A percentile compares a stretch with the other conserved stretches of the same genome.
Evolutionary conservation across 2,888 invertebrate species (phyloP).

Genomic region (Pterostichus niger): DNA sequence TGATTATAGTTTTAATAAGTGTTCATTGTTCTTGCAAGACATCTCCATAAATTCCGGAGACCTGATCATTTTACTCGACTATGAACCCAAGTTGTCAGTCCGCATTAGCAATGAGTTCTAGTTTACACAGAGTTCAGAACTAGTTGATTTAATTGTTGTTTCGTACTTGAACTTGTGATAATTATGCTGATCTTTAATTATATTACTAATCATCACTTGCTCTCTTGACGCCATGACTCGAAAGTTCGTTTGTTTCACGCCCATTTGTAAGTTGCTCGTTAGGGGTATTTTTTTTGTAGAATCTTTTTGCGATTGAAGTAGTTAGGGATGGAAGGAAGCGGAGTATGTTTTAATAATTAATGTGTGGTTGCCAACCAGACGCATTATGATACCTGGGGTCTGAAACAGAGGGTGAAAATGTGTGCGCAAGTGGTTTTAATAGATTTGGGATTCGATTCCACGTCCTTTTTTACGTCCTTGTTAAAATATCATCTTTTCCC

Average conservation of each 20-base stretch:
- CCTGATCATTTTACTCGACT: slow-evolving; percentile 9
- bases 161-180: slow-evolving; percentile 36
- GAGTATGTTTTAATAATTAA: slow-evolving; percentile 10
- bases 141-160: slow-evolving; percentile 45
- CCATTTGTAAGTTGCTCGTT: too few relatives aligned
- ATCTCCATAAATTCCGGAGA: slow-evolving; percentile 25
- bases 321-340: not conserved
- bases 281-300: too few relatives aligned
- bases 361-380: not conserved
- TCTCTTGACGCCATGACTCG: too few relatives aligned
- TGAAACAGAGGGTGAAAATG: slow-evolving; percentile 26
- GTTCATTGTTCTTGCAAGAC: slow-evolving; percentile 9
- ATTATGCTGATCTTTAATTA: slow-evolving; percentile 43
- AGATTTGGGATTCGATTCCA: slow-evolving; percentile 42
- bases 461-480: slow-evolving; percentile 36
- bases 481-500: slow-evolving; percentile 28
- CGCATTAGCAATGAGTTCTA: slow-evolving; percentile 25
- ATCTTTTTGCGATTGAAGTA: not conserved
- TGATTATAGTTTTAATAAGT: not conserved
- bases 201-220: not conserved
- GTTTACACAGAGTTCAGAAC: slow-evolving; percentile 34
- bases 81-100: slow-evolving; percentile 29
- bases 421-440: slow-evolving; percentile 39
- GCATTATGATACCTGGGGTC: slow-evolving; percentile 30
- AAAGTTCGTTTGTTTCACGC: too few relatives aligned